Evolutionary conservation across 2,888 invertebrate genomes (phyloP).

Genomic region (Oligia latruncula): DNA sequence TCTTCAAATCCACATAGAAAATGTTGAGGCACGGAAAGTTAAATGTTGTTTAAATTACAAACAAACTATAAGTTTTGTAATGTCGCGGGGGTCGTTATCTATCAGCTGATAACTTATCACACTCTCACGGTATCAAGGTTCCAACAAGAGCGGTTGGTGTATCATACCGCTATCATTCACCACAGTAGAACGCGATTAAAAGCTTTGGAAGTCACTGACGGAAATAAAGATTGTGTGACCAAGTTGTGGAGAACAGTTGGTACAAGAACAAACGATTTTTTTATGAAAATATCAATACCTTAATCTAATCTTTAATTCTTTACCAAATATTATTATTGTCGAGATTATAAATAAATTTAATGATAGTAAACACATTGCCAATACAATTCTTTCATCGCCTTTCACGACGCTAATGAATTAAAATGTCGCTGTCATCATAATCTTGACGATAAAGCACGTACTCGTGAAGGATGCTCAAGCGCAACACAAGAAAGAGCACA

Average conservation of each 20-base stretch:
- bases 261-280: slow-evolving; percentile 17
- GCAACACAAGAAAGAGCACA: slow-evolving; percentile 33
- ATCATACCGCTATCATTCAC: slow-evolving; percentile 50
- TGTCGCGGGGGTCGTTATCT: slow-evolving; percentile 76
- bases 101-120: slow-evolving; percentile 76
- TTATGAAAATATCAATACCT: slow-evolving; percentile 20
- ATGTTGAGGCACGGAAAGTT: background rate
- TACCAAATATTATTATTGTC: slow-evolving; percentile 32
- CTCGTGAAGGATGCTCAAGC: slow-evolving; percentile 12
- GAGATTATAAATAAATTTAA: slow-evolving; percentile 26
- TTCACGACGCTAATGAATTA: background rate
- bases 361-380: slow-evolving; percentile 27
- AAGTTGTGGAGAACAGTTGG: slow-evolving; percentile 2
- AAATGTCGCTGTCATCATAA: slow-evolving; percentile 13
- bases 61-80: slow-evolving; percentile 66
- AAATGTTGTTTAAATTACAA: slow-evolving; percentile 36
- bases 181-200: slow-evolving; percentile 54
- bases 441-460: slow-evolving; percentile 47
- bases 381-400: slow-evolving; percentile 10
- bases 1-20: background rate
- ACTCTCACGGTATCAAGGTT: slow-evolving; percentile 77
- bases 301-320: slow-evolving; percentile 34
- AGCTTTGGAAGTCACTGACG: slow-evolving; percentile 36
- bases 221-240: slow-evolving; percentile 25
- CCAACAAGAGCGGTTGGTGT: slow-evolving; percentile 63